Evolutionary conservation across 2,113 vertebrate genomes (phyloP).

Genomic region (Cichladusa arquata): DNA sequence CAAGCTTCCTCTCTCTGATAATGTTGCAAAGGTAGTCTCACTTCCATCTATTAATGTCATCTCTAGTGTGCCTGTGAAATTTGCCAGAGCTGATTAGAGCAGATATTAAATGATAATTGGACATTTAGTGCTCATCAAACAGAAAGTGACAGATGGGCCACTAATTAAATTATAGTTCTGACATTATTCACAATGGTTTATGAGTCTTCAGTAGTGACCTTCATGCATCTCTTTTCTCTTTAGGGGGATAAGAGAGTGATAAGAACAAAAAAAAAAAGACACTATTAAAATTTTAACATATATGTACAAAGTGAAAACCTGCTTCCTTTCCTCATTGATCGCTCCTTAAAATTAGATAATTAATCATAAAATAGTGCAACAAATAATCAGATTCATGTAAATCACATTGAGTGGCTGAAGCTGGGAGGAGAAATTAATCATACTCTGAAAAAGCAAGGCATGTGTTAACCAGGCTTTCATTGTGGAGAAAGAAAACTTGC

Average conservation of each 20-base stretch:
- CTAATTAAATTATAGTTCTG: constrained; percentile 99
- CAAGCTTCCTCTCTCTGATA: constrained; percentile 58
- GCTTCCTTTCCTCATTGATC: background rate
- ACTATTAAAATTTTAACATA: constrained; percentile 23
- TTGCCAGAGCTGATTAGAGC: constrained; percentile 99
- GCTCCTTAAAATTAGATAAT: background rate
- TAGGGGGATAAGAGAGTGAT: constrained; percentile 20
- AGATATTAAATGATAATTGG: constrained; percentile 99
- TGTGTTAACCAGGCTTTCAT: background rate
- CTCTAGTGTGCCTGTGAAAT: constrained; percentile 85
- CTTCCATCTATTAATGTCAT: constrained; percentile 85
- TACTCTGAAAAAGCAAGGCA: background rate
- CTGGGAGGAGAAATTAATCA: constrained; percentile 20
- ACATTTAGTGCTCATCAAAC: constrained; percentile 99
- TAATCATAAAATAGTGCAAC: background rate
- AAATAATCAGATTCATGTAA: constrained; percentile 19
- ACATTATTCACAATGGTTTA: constrained; percentile 89
- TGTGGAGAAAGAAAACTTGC: background rate
- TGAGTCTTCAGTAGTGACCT: constrained; percentile 84
- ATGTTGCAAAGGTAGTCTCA: constrained; percentile 73
- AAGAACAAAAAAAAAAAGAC: background rate
- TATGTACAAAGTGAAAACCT: background rate
- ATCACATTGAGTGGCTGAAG: constrained; percentile 1
- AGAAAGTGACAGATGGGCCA: constrained; percentile 98
- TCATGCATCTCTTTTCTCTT: constrained; percentile 79